Evolutionary conservation across 2,113 vertebrate species (phyloP), one percentile per base, ranked within the genome.

Genomic region (Sakesphorus luctuosus): DNA sequence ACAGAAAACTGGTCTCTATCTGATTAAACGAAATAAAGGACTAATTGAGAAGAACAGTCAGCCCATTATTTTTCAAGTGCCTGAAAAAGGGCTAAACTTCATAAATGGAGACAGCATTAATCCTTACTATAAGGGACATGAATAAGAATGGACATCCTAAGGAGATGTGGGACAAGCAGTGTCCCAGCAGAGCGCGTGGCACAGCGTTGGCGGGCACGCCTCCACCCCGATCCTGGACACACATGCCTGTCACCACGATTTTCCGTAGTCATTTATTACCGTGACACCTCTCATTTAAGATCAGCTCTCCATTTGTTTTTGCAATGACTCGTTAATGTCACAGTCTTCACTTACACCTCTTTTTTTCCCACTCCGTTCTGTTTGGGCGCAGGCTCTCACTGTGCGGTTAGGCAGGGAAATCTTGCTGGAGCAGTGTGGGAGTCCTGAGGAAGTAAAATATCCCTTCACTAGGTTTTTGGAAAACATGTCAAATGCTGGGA

Each of bases 341-440:
- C 53, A 81, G 81, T 46, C 47, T 82, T 91, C 78, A 77, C 58
- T 80, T 26, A 36, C 47, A 82, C 66, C 63, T 62, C 61, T 20
- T n/a, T 46, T 1, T 38, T 26, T 23, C 50, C 31, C 38, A 7
- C 76, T 79, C 55, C 7, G 35, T 13, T 76, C 38, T n/a, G 40
- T n/a, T 82, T 63, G 59, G 50, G 52, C 1, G 13, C 17, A 8
- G 28, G 62, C 26, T 65, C 43, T 18, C 43, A 5, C 47, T 5
- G 24, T 0, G 0, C 3, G 0, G 35, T 35, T 62, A 23, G 0
- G 0, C 0, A 0, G 29, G 21, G 26, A 14, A 44, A 75, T 21
- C 38, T 67, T 73, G 56, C 38, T 7, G 72, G 17, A 47, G 21
- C 0, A 0, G 9, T 16, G n/a, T 20, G 18, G 35, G 55, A 90